Conservation (phyloP, 2,888 invertebrate species). For the Pandemis heparana region DNA sequence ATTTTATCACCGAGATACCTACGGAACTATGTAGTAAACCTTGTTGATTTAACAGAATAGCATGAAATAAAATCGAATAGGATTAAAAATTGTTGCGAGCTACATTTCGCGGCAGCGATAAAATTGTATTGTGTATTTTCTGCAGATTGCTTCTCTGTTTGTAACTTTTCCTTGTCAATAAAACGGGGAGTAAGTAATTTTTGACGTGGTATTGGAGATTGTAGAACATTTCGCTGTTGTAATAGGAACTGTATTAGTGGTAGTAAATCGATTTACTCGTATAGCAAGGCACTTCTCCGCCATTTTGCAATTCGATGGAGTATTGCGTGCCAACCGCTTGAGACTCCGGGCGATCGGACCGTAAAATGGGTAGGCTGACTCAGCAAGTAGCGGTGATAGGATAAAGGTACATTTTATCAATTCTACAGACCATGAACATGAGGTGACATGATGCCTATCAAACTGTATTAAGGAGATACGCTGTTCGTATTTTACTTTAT, state of each 20-base stretch:
- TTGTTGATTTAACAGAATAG: constrained; percentile 27
- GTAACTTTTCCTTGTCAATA: constrained; percentile 38
- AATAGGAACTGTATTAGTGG: constrained; percentile 27
- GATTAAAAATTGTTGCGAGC: constrained; percentile 32
- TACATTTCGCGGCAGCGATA: constrained; percentile 31
- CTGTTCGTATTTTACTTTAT: neutral
- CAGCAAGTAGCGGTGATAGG: constrained; percentile 25
- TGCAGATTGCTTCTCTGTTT: constrained; percentile 39
- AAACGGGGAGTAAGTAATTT: constrained; percentile 31
- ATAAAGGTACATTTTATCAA: constrained; percentile 21
- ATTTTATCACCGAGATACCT: constrained; percentile 17
- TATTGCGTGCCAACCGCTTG: constrained; percentile 41
- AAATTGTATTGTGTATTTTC: constrained; percentile 40
- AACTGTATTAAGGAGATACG: neutral
- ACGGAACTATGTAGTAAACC: constrained; percentile 9
- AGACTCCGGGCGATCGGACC: constrained; percentile 36
- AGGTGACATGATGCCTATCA: constrained; percentile 19
- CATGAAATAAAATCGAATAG: constrained; percentile 30
- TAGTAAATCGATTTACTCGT: constrained; percentile 16
- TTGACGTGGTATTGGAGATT: constrained; percentile 15
- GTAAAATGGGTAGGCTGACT: constrained; percentile 37
- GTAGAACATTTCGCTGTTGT: constrained; percentile 16
- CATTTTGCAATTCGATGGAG: constrained; percentile 38
- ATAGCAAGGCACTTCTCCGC: constrained; percentile 25
- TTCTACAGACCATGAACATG: constrained; percentile 6